These are phyloP conservation scores for Gambusia yucatana DNA, from an alignment of 2,797 vertebrate genomes.

Conservation along the genomic window DNA sequence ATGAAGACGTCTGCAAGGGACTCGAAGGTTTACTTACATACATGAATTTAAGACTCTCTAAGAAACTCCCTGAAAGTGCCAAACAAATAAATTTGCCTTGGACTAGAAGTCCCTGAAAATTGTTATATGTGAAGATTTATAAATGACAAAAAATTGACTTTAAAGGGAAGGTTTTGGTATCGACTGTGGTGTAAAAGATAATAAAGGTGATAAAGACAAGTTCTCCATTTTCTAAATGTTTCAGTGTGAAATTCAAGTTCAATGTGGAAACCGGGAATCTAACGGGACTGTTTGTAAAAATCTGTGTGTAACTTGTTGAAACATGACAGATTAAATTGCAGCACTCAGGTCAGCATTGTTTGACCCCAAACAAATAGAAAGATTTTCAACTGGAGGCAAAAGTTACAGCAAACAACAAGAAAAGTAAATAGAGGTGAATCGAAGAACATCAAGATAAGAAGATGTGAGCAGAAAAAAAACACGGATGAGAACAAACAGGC, in stretches of 20 bases:
- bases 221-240: background rate
- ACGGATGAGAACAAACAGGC: background rate
- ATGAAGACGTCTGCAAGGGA: too few relatives aligned
- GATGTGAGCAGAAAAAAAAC: slow-evolving; percentile 12
- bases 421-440: background rate
- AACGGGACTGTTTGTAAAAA: background rate
- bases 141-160: too few relatives aligned
- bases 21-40: too few relatives aligned
- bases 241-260: background rate
- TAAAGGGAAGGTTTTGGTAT: background rate
- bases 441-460: slow-evolving; percentile 22
- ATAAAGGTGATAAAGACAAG: background rate
- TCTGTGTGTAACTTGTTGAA: too few relatives aligned
- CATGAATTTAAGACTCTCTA: too few relatives aligned
- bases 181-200: background rate
- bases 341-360: slow-evolving; percentile 14
- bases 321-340: background rate
- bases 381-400: background rate
- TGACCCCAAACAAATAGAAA: slow-evolving; percentile 13
- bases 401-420: slow-evolving; percentile 2
- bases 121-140: background rate
- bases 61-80: background rate
- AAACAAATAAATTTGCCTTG: background rate
- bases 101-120: background rate
- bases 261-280: background rate